These are phyloP conservation scores for Caenorhabditis sp. DNA, from an alignment of 2,888 invertebrate genomes.

Conservation along the genomic window DNA sequence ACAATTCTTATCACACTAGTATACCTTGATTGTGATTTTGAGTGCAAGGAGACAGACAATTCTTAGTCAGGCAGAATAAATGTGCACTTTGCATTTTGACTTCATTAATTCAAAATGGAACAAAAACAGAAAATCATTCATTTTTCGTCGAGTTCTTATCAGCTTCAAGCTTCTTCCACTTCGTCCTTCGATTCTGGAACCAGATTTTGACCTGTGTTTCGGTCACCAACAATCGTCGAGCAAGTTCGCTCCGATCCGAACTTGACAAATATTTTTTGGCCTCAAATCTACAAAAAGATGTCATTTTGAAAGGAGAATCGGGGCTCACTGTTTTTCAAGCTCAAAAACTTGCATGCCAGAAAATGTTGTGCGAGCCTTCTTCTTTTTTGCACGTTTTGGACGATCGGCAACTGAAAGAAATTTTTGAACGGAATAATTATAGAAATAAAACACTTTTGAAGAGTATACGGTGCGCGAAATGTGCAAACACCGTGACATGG, in stretches of 20 bases:
- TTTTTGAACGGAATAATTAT: not conserved
- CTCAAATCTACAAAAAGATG: conserved; percentile 77
- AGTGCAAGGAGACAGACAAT: too few relatives aligned
- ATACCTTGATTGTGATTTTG: too few relatives aligned
- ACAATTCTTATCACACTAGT: too few relatives aligned
- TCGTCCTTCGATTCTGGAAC: conserved; percentile 94
- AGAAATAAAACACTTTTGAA: too few relatives aligned
- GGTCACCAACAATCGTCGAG: conserved; percentile 88
- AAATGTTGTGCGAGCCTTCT: conserved; percentile 90
- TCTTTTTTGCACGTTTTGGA: conserved; percentile 67
- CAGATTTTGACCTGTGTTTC: conserved; percentile 96
- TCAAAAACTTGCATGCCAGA: conserved; percentile 82
- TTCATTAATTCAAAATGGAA: too few relatives aligned
- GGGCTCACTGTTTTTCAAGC: conserved; percentile 81
- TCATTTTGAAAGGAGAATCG: not conserved
- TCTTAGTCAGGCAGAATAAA: too few relatives aligned
- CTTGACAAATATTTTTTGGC: conserved; percentile 94
- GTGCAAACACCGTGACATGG: too few relatives aligned
- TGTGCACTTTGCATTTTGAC: too few relatives aligned
- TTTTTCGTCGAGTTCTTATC: not conserved
- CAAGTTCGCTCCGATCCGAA: conserved; percentile 91
- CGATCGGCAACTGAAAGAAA: not conserved
- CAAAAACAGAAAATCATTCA: too few relatives aligned
- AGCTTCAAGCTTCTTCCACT: conserved; percentile 96
- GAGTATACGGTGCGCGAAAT: too few relatives aligned